Percentiles rank a stretch among this genome's conserved stretches.
Conservation (phyloP, 2,888 invertebrate species). For the Melieria crassipennis region DNA sequence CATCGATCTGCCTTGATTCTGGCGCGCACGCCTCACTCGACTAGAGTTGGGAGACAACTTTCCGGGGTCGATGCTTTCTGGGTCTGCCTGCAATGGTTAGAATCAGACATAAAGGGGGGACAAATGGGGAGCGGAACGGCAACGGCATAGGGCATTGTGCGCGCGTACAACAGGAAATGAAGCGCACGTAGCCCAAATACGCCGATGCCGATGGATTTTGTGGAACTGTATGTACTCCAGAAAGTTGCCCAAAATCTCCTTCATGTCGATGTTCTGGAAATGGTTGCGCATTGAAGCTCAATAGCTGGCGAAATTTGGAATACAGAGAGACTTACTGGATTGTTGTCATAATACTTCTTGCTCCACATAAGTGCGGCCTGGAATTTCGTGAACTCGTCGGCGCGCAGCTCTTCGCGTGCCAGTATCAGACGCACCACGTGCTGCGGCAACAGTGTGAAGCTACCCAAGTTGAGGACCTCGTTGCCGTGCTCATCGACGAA, state of each 20-base stretch:
- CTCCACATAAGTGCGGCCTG: constrained; percentile 96
- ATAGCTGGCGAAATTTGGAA: background rate
- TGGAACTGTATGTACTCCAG: constrained; percentile 94
- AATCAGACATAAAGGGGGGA: constrained; percentile 67
- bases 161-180: background rate
- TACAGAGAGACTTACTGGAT: constrained; percentile 63
- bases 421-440: constrained; percentile 91
- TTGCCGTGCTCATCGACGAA: constrained; percentile 95
- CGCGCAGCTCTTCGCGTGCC: constrained; percentile 87
- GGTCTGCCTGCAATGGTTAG: constrained; percentile 92
- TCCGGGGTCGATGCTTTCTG: constrained; percentile 94
- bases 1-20: constrained; percentile 84
- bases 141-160: constrained; percentile 33
- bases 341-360: constrained; percentile 91
- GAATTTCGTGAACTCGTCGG: constrained; percentile 89
- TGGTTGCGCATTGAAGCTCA: background rate
- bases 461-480: constrained; percentile 90
- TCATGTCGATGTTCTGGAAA: constrained; percentile 74
- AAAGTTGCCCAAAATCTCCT: constrained; percentile 88
- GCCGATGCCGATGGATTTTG: constrained; percentile 73
- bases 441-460: constrained; percentile 89
- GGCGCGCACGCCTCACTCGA: constrained; percentile 80
- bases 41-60: constrained; percentile 91
- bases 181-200: constrained; percentile 9
- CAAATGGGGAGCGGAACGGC: constrained; percentile 57